Conservation (phyloP, 2,113 vertebrate genomes). For the Plectropomus leopardus region DNA sequence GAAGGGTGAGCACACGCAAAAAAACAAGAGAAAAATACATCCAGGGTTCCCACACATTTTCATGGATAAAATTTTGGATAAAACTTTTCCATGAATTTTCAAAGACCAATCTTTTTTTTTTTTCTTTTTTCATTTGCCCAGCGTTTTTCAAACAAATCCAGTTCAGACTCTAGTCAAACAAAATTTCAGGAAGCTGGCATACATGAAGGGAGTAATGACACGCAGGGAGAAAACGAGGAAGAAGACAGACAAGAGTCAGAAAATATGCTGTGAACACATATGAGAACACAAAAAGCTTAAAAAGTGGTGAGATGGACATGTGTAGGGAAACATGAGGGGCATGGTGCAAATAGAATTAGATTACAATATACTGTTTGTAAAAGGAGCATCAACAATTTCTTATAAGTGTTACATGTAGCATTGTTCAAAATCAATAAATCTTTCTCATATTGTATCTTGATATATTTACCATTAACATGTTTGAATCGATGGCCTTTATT, state of each 20-base stretch:
- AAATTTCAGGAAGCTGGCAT: too few species aligned
- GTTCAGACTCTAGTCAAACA: too few species aligned
- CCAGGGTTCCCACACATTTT: too few species aligned
- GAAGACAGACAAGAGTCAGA: not conserved
- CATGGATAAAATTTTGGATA: too few species aligned
- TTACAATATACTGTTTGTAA: not conserved
- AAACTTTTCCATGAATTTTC: too few species aligned
- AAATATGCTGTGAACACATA: not conserved
- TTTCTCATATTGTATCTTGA: not conserved
- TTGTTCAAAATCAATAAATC: slow-evolving; percentile 13
- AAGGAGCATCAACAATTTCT: not conserved
- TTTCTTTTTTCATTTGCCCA: too few species aligned
- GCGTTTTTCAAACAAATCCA: too few species aligned
- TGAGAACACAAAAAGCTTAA: not conserved
- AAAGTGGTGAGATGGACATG: not conserved
- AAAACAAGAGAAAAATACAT: not conserved
- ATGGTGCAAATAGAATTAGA: not conserved
- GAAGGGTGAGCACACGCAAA: not conserved
- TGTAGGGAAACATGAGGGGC: not conserved
- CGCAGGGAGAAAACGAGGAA: too few species aligned
- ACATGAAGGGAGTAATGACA: too few species aligned
- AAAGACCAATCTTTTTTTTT: too few species aligned
- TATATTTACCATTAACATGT: not conserved
- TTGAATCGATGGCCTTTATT: not conserved
- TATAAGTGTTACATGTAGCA: slow-evolving; percentile 43